Percentiles rank a stretch among this genome's conserved stretches.
phyloP scores from a whole-genome alignment of 2,113 vertebrate genomes.

The Heliornis fulica region DNA sequence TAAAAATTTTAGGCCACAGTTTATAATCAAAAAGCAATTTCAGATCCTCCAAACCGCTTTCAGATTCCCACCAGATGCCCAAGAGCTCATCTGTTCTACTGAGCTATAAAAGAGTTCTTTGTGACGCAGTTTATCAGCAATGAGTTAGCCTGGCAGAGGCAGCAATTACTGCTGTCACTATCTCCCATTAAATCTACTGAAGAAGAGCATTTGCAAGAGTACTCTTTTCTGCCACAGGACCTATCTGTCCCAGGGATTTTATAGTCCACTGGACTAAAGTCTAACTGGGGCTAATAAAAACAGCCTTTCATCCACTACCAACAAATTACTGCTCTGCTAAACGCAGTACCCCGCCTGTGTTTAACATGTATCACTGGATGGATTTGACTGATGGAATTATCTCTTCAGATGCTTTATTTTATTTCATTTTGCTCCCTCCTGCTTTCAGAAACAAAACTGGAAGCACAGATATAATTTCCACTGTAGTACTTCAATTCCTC shows the following conservation, averaged over 20 bases:
- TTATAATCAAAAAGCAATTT: background rate
- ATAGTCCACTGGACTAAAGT: background rate
- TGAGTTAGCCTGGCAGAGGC: background rate
- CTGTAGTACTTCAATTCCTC: background rate
- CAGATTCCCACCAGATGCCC: background rate
- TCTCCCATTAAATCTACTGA: background rate
- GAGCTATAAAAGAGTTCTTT: background rate
- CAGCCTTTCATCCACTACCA: background rate
- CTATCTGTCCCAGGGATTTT: background rate
- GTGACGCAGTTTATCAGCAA: accelerated
- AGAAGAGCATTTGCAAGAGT: background rate
- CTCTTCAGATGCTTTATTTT: background rate
- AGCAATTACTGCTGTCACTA: background rate
- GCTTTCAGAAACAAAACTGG: background rate
- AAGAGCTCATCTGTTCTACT: background rate
- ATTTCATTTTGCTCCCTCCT: background rate
- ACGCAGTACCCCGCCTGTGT: background rate
- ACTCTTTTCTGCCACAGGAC: background rate
- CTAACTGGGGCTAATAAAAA: background rate
- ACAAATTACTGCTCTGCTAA: background rate
- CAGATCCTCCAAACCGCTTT: background rate
- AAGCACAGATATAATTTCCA: background rate
- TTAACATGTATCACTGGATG: background rate
- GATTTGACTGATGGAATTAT: background rate
- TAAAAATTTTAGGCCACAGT: background rate